phyloP scores from a whole-genome alignment of 1,140 invertebrate genomes.

The Procambarus virginalis region DNA sequence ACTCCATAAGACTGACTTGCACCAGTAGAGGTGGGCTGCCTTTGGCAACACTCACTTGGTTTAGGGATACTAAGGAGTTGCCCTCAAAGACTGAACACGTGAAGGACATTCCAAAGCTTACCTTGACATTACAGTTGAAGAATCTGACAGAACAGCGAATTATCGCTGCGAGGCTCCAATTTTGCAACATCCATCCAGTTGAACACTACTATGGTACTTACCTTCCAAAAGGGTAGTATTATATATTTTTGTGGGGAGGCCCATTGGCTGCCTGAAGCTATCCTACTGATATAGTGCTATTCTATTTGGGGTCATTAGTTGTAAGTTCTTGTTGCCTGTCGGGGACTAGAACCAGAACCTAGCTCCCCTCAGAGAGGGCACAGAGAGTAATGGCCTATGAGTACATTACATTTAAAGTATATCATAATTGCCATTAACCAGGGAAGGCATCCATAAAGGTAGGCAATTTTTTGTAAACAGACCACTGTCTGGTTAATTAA shows the following conservation, averaged over 20 bases:
- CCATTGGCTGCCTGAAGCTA: too few relatives aligned
- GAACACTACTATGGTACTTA: neutral
- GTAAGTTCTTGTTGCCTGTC: too few relatives aligned
- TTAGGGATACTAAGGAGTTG: slow-evolving; percentile 10
- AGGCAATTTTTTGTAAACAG: too few relatives aligned
- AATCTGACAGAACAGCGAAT: slow-evolving; percentile 4
- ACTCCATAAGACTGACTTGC: slow-evolving; percentile 18
- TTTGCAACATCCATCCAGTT: slow-evolving; percentile 5
- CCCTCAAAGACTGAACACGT: neutral
- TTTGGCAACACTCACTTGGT: slow-evolving; percentile 31
- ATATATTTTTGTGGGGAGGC: neutral
- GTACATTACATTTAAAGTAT: too few relatives aligned
- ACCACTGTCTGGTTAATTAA: too few relatives aligned
- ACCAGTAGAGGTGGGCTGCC: slow-evolving; percentile 26
- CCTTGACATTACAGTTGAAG: slow-evolving; percentile 7
- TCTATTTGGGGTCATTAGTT: too few relatives aligned
- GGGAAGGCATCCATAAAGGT: too few relatives aligned
- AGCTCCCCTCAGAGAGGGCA: too few relatives aligned
- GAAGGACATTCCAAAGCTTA: neutral
- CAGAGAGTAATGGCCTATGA: too few relatives aligned
- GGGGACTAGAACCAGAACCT: too few relatives aligned
- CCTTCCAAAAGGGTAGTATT: slow-evolving; percentile 14
- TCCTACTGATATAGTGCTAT: too few relatives aligned
- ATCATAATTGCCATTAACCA: too few relatives aligned
- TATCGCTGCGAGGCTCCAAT: slow-evolving; percentile 33